Conservation (phyloP, 2,888 invertebrate genomes). For the Yponomeuta cagnagella region DNA sequence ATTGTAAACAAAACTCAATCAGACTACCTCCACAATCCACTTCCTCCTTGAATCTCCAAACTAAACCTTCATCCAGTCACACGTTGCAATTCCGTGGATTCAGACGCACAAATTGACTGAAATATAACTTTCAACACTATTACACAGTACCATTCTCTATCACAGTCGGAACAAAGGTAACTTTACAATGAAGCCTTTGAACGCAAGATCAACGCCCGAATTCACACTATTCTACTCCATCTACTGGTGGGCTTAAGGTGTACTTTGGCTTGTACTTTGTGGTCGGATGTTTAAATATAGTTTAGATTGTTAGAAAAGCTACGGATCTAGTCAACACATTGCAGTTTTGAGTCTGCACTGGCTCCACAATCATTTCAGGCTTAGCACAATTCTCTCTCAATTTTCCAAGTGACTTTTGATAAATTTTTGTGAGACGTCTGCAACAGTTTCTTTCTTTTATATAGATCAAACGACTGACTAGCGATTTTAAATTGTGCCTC, state of each 20-base stretch:
- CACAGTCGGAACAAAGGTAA: not conserved
- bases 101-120: not conserved
- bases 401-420: not conserved
- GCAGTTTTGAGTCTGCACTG: not conserved
- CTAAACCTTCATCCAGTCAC: not conserved
- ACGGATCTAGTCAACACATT: constrained; percentile 3
- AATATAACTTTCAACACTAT: not conserved
- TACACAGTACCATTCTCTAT: not conserved
- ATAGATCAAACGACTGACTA: not conserved
- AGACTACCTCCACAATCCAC: not conserved
- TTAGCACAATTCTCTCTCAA: not conserved
- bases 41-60: not conserved
- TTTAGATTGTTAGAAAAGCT: not conserved
- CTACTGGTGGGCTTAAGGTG: not conserved
- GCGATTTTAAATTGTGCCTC: not conserved
- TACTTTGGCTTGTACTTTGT: not conserved
- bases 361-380: not conserved
- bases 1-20: not conserved
- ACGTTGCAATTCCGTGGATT: constrained; percentile 1
- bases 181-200: not conserved
- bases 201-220: not conserved
- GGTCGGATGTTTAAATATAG: not conserved
- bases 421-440: not conserved
- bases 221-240: not conserved
- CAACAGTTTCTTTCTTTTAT: not conserved